Evolutionary conservation across 2,797 vertebrate genomes (phyloP), one percentile per base, ranked within the genome.

Genomic region (Ctenopoma multispine): DNA sequence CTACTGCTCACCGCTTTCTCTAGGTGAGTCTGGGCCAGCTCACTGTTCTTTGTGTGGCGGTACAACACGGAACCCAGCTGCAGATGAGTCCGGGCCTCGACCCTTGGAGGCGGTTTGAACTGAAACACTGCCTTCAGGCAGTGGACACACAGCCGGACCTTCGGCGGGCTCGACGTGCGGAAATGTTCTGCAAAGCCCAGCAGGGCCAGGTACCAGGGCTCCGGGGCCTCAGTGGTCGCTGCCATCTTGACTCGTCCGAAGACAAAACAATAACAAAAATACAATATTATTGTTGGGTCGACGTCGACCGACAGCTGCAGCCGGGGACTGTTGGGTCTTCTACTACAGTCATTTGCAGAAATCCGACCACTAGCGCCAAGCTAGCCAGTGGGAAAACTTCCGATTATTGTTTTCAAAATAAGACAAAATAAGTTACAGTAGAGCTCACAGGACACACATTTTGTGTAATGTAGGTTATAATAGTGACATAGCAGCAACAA

Each of bases 61-160:
- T 97, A 97, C 47, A 97, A 94, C 63, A 97, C 96, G 13, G 96
- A 97, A 84, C 96, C 96, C 40, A 97, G 94, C 90, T 97, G 96
- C 69, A 96, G 94, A 79, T 96, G 96, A 50, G 96, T 97, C 57
- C 96, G 94, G 92, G 96, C 96, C 92, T 97, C 96, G 73, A 97
- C 95, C 61, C 96, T 94, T 59, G 95, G 95, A 36, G 95, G 93
- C 23, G 96, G 96, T 84, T 97, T 95, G 89, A 97, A 96, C 81
- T 96, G 96, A 87, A 97, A 96, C 76, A 96, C 96, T 43, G 96
- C 96, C 89, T 97, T 96, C 63, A 97, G 91, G 90, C 96, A 97
- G 90, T 96, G 96, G 34, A 97, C 96, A 64, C 96, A 98, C 21
- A 97, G 89, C n/a, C 95, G 94, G 80, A 96, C 96, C 90, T 96